Evolutionary conservation across 2,113 vertebrate species (phyloP).

Genomic region (Cryptomyrus ogoouensis): DNA sequence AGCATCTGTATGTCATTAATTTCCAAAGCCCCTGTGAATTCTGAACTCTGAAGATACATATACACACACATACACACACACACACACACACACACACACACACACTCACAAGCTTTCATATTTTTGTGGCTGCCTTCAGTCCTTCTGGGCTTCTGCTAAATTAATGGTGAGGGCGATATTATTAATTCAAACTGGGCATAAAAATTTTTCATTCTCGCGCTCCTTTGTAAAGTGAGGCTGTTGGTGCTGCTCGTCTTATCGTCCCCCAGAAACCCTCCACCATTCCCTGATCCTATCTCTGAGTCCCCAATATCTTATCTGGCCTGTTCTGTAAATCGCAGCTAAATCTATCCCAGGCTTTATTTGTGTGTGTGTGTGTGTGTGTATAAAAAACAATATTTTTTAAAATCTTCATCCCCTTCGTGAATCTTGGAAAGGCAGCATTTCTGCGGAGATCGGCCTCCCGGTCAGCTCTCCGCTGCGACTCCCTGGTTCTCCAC

Average conservation of each 20-base stretch:
- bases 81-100: too few relatives aligned
- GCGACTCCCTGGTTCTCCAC: background rate
- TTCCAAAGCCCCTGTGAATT: constrained; percentile 2
- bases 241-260: background rate
- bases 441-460: background rate
- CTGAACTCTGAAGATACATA: background rate
- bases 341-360: background rate
- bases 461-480: background rate
- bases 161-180: background rate
- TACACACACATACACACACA: too few relatives aligned
- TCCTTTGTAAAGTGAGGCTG: background rate
- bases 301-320: background rate
- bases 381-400: background rate
- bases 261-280: constrained; percentile 3
- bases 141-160: background rate
- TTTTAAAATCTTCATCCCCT: constrained; percentile 10
- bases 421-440: background rate
- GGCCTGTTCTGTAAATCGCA: background rate
- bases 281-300: constrained; percentile 11
- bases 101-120: background rate
- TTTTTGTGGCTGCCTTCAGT: background rate
- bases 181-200: constrained; percentile 12
- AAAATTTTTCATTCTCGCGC: constrained; percentile 11
- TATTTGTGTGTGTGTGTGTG: background rate
- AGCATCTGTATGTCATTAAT: constrained; percentile 17